Base-by-base conservation (phyloP, 2,113 vertebrate genomes). In the Butorides virescens region DNA sequence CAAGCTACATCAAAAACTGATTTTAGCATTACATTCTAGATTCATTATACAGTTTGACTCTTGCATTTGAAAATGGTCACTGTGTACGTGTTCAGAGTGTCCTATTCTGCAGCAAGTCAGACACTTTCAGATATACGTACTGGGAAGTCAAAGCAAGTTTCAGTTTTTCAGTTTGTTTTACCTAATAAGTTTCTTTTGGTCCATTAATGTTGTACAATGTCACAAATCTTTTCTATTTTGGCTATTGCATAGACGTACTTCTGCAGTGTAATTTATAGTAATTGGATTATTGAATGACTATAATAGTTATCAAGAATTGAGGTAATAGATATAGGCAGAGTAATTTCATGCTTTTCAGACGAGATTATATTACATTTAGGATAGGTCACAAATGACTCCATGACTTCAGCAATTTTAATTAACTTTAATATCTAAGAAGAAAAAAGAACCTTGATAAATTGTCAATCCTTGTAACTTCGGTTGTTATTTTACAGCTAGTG, bases 291-390 rank as follows among this genome's bases (percentile, higher is more conserved):
- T 94, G 90, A 95, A 94, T 85, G 86, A 91, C 83, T 92, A 70
- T 95, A 97, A 95, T 90, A 95, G 93, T 93, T 95, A 95, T 87
- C 90, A 97, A 96, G 91, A 95, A 95, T 61, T 92, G 80, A 96
- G 91, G 92, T 97, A 90, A 97, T 91, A 93, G 67, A 90, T 96
- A 95, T 79, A 96, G 94, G 92, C 96, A 97, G 93, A 94, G 82
- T 94, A 93, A 97, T 98, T 98, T 98, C 96, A 97, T 97, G 97
- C 96, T 94, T 97, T 97, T 97, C 97, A 97, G 91, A 95, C 91
- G 87, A 95, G 95, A 97, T 98, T 97, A 94, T 93, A 91, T 94
- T 97, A 73, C 74, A 92, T 92, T 97, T 93, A 91, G 88, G 53
- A 59, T 88, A 86, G 97, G 92, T 96, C 90, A 96, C 77, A 94